These are phyloP conservation scores for Cepphus grylle DNA, from an alignment of 2,113 vertebrate species.

Conservation along the genomic window DNA sequence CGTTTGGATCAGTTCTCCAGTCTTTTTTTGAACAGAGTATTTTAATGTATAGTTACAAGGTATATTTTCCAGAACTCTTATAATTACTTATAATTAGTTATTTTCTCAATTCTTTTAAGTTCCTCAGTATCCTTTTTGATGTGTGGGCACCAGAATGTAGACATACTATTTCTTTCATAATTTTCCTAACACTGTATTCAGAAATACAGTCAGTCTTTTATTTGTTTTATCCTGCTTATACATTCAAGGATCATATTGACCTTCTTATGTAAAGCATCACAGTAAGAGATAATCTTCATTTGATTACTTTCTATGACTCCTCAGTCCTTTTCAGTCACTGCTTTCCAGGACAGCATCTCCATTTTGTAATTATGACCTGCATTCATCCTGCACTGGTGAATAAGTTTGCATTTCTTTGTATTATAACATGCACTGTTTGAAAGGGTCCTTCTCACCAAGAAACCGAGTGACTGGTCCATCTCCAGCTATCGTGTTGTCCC, in stretches of 20 bases:
- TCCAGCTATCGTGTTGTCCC: not conserved
- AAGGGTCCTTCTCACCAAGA: not conserved
- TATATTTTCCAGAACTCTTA: not conserved
- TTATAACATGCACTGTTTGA: not conserved
- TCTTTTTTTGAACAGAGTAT: not conserved
- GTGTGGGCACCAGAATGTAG: not conserved
- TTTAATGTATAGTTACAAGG: not conserved
- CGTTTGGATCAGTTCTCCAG: not conserved
- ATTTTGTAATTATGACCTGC: not conserved
- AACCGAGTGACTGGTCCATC: not conserved
- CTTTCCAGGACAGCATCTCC: not conserved
- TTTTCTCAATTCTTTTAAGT: not conserved
- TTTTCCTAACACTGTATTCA: not conserved
- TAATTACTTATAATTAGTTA: not conserved
- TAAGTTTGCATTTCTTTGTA: not conserved
- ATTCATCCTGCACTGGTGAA: not conserved
- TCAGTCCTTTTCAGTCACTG: not conserved
- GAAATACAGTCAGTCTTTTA: not conserved
- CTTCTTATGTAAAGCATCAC: not conserved
- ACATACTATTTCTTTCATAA: not conserved
- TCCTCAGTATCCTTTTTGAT: not conserved
- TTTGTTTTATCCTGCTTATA: not conserved
- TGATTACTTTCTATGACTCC: not conserved
- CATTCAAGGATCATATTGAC: not conserved
- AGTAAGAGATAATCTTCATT: not conserved